These are phyloP conservation scores for Columbina picui DNA, from an alignment of 2,113 vertebrate genomes.

Conservation along the genomic window DNA sequence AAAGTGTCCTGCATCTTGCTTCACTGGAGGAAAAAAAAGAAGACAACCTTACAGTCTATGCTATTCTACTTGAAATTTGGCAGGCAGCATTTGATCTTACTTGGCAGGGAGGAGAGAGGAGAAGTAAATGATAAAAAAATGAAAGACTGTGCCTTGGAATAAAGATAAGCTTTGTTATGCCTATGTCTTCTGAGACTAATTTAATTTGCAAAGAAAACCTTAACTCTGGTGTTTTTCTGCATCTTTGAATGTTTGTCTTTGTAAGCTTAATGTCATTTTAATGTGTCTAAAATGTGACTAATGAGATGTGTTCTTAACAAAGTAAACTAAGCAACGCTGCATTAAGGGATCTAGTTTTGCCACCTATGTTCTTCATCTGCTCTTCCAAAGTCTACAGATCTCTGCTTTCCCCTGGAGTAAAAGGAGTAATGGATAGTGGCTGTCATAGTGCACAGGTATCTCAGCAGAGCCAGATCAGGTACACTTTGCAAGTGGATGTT, in stretches of 20 bases:
- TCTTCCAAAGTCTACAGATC: not conserved
- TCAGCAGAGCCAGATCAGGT: not conserved
- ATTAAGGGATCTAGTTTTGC: not conserved
- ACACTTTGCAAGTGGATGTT: not conserved
- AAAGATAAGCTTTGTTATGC: not conserved
- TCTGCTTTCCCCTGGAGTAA: not conserved
- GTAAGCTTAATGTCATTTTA: not conserved
- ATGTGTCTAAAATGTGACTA: not conserved
- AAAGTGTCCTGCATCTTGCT: not conserved
- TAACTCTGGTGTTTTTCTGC: not conserved
- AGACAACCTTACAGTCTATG: not conserved
- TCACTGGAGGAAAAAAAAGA: rapidly evolving
- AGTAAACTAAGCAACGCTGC: not conserved
- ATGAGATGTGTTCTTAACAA: not conserved
- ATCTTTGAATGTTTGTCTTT: not conserved
- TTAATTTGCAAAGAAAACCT: not conserved
- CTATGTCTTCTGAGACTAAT: not conserved
- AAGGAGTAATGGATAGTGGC: not conserved
- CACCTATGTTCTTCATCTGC: not conserved
- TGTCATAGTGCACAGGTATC: not conserved
- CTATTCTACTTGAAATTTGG: not conserved
- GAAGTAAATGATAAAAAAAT: not conserved
- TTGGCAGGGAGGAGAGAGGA: not conserved
- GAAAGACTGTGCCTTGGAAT: not conserved
- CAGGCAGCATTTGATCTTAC: not conserved